Evolutionary conservation across 2,113 vertebrate species (phyloP).

Genomic region (Dicrurus megarhynchus): DNA sequence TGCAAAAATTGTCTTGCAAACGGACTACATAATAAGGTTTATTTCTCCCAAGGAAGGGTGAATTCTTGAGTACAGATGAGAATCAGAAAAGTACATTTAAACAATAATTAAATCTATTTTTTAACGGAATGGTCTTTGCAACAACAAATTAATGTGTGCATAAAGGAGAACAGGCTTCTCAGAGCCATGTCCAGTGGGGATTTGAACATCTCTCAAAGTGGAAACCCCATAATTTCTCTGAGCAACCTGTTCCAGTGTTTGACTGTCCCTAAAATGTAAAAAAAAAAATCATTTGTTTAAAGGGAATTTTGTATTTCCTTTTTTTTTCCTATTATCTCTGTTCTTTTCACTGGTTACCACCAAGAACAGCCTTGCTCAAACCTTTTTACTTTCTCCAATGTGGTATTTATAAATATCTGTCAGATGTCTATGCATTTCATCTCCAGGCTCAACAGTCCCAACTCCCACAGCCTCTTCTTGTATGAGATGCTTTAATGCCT

Average conservation of each 20-base stretch:
- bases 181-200: background rate
- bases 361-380: background rate
- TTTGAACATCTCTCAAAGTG: background rate
- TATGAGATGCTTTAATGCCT: background rate
- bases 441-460: rapidly evolving
- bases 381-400: background rate
- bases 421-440: background rate
- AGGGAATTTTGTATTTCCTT: background rate
- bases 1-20: background rate
- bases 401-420: background rate
- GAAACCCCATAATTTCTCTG: background rate
- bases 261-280: no score
- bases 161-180: background rate
- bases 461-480: background rate
- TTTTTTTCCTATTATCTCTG: background rate
- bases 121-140: background rate
- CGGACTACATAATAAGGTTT: background rate
- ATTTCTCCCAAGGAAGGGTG: background rate
- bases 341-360: background rate
- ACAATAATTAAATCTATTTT: background rate
- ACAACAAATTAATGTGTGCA: background rate
- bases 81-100: background rate
- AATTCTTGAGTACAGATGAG: background rate
- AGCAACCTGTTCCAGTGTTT: background rate
- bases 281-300: background rate